phyloP scores from a whole-genome alignment of 1,140 invertebrate genomes.

The Megalonaias nervosa region DNA sequence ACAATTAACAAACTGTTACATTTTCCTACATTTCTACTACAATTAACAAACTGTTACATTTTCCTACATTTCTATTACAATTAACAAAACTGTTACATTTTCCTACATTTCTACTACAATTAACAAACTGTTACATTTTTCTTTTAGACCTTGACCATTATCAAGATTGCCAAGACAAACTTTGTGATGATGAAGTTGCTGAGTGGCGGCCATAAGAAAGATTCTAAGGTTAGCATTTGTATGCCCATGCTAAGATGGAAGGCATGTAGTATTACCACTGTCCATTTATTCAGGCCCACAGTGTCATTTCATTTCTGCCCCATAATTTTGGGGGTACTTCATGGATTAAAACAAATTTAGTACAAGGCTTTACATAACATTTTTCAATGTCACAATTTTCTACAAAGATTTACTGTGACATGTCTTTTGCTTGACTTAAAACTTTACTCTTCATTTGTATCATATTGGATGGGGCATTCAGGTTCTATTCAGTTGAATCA shows the following conservation, averaged over 20 bases:
- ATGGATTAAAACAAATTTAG: background rate
- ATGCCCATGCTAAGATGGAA: background rate
- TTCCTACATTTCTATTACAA: background rate
- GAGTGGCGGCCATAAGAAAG: constrained; percentile 90
- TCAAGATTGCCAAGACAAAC: constrained; percentile 94
- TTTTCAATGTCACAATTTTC: background rate
- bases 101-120: background rate
- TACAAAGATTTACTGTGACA: background rate
- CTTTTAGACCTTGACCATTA: constrained; percentile 84
- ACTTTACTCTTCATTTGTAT: too few relatives aligned
- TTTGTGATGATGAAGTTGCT: constrained; percentile 94
- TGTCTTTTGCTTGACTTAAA: too few relatives aligned
- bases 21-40: too few relatives aligned
- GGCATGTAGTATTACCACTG: background rate
- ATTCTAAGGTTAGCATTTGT: constrained; percentile 74
- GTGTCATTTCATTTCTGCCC: background rate
- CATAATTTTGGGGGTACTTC: background rate
- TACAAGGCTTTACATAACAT: background rate
- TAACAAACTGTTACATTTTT: constrained; percentile 28
- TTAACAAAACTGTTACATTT: too few relatives aligned
- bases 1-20: too few relatives aligned
- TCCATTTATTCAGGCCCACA: too few relatives aligned
- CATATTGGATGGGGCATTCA: too few relatives aligned
- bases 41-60: too few relatives aligned
- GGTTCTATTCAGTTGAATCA: too few relatives aligned